These are phyloP conservation scores for Cetoscarus ocellatus DNA, from an alignment of 2,797 vertebrate genomes.

Conservation along the genomic window DNA sequence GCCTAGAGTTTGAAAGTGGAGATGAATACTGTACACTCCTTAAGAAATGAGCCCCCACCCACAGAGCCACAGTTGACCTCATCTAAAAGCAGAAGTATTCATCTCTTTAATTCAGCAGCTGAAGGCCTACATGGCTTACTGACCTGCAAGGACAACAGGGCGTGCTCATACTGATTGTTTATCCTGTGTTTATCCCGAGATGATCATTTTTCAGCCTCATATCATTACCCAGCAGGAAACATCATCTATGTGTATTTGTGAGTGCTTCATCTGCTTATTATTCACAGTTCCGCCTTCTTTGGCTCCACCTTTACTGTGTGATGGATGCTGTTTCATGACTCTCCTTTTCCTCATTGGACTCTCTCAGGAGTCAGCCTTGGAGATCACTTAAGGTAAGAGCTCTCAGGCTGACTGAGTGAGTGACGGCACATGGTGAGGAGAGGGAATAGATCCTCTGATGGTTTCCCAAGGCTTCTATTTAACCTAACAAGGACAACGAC, in stretches of 20 bases:
- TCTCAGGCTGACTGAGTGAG: constrained; percentile 41
- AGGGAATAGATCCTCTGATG: constrained; percentile 20
- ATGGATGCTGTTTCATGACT: constrained; percentile 39
- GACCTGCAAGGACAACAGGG: constrained; percentile 68
- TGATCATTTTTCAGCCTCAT: constrained; percentile 62
- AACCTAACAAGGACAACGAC: constrained; percentile 35
- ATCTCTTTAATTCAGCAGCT: constrained; percentile 50
- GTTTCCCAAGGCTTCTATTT: constrained; percentile 11
- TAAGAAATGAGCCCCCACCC: constrained; percentile 18
- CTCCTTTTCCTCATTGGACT: constrained; percentile 17
- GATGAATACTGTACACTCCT: constrained; percentile 55
- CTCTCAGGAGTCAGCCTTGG: constrained; percentile 36
- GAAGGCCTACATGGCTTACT: constrained; percentile 61
- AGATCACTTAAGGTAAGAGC: constrained; percentile 47
- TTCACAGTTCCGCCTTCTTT: constrained; percentile 21
- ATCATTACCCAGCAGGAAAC: constrained; percentile 49
- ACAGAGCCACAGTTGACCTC: constrained; percentile 3
- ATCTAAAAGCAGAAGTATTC: constrained; percentile 51
- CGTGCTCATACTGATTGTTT: constrained; percentile 39
- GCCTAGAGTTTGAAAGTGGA: constrained; percentile 46
- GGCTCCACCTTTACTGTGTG: constrained; percentile 25
- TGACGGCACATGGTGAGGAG: constrained; percentile 48
- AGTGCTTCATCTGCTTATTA: constrained; percentile 33
- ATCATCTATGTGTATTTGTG: not conserved
- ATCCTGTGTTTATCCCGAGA: constrained; percentile 41